Evolutionary conservation across 2,797 vertebrate genomes (phyloP).

Genomic region (Notoglanidium macrostoma): DNA sequence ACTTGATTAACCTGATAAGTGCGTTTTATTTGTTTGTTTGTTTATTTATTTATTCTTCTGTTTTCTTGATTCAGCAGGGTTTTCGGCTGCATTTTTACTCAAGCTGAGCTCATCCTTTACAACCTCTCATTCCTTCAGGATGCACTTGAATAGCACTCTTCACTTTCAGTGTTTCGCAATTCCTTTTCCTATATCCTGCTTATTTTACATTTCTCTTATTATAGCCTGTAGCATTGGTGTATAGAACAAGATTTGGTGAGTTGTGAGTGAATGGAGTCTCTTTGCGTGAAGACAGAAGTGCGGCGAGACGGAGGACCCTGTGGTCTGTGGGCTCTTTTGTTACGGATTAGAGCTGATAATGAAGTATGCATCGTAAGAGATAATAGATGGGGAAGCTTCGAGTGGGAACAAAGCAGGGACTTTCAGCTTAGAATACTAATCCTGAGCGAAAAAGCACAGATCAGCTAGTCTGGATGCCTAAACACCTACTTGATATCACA

Average conservation of each 20-base stretch:
- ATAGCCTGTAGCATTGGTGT: conserved; percentile 32
- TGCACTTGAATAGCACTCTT: conserved; percentile 24
- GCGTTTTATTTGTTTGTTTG: not conserved
- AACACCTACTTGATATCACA: not conserved
- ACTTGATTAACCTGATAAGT: not conserved
- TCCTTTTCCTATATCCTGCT: conserved; percentile 31
- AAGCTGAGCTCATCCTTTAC: not conserved
- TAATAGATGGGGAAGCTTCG: conserved; percentile 52
- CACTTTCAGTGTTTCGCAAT: conserved; percentile 20
- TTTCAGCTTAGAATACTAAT: conserved; percentile 52
- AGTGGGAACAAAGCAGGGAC: conserved; percentile 37
- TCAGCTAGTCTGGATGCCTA: not conserved
- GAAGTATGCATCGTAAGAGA: conserved; percentile 47
- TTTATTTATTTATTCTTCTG: not conserved
- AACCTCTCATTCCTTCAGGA: conserved; percentile 3
- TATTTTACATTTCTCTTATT: conserved; percentile 51
- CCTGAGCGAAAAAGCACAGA: conserved; percentile 36
- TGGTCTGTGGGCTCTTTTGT: conserved; percentile 46
- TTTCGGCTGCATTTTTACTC: not conserved
- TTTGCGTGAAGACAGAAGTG: conserved; percentile 49
- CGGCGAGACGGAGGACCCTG: conserved; percentile 40
- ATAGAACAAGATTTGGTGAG: conserved; percentile 43
- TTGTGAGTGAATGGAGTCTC: conserved; percentile 52
- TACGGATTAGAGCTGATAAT: conserved; percentile 57
- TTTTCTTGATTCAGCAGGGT: not conserved